These are phyloP conservation scores for Channallabes apus DNA, from an alignment of 2,797 vertebrate genomes.

Conservation along the genomic window DNA sequence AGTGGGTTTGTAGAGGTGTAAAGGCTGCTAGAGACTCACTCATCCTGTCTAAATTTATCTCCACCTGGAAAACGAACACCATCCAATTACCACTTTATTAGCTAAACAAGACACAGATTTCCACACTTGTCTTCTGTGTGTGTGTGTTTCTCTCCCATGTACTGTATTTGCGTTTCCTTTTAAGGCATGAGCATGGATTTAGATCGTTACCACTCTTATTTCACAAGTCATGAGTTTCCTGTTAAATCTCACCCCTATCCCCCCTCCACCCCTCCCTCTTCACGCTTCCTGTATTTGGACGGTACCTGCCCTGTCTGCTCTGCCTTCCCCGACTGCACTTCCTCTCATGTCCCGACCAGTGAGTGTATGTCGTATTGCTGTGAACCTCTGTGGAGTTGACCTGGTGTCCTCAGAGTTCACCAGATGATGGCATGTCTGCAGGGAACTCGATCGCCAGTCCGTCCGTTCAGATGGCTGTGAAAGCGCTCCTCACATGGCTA, in stretches of 20 bases:
- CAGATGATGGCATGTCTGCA: conserved; percentile 1
- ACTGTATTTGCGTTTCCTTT: background rate
- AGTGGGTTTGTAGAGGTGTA: background rate
- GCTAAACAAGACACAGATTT: background rate
- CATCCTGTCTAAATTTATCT: background rate
- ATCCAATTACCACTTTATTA: background rate
- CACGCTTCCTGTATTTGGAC: conserved; percentile 62
- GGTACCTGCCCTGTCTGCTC: conserved; percentile 44
- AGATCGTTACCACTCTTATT: background rate
- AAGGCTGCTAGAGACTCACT: background rate
- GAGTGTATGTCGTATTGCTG: conserved; percentile 59
- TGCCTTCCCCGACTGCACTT: conserved; percentile 43
- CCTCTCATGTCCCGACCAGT: conserved; percentile 56
- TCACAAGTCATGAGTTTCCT: conserved; percentile 24
- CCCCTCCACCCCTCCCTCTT: conserved; percentile 39
- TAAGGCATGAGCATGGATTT: background rate
- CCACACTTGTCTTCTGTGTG: background rate
- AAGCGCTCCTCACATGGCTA: background rate
- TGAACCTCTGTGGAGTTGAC: conserved; percentile 5
- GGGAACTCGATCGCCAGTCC: background rate
- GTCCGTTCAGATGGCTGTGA: background rate
- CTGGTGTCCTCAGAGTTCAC: conserved; percentile 5
- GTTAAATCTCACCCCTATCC: conserved; percentile 36
- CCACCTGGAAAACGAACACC: background rate
- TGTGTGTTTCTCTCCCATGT: background rate